phyloP scores from a whole-genome alignment of 2,888 invertebrate genomes.

The Agrochola lychnidis region DNA sequence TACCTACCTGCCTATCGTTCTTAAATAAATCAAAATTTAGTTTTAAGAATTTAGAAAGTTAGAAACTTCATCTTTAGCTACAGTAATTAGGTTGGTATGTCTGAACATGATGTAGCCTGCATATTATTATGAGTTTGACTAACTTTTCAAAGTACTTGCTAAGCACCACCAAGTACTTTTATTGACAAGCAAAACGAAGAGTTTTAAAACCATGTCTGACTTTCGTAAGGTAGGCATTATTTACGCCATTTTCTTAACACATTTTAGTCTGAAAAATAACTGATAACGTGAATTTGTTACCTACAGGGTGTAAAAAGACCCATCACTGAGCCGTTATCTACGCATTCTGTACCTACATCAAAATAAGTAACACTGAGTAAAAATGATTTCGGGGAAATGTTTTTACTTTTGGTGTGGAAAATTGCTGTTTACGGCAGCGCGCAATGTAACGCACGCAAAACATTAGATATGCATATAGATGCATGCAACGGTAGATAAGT shows the following conservation, averaged over 20 bases:
- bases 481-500: too few relatives aligned
- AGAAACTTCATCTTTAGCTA: neutral
- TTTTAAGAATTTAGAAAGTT: neutral
- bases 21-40: neutral
- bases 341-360: too few relatives aligned
- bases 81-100: neutral
- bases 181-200: constrained; percentile 7
- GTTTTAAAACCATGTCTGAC: constrained; percentile 1
- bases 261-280: neutral
- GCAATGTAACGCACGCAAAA: too few relatives aligned
- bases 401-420: too few relatives aligned
- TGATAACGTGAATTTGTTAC: neutral
- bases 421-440: too few relatives aligned
- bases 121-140: constrained; percentile 6
- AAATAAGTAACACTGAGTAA: too few relatives aligned
- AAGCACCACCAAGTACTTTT: constrained; percentile 19
- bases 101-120: neutral
- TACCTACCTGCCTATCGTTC: neutral
- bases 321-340: too few relatives aligned
- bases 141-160: constrained; percentile 29
- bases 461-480: too few relatives aligned
- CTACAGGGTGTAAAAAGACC: too few relatives aligned
- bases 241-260: neutral
- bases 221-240: neutral
- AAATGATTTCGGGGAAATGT: too few relatives aligned